Evolutionary conservation across 2,888 invertebrate genomes (phyloP).

Genomic region (Allacma fusca): DNA sequence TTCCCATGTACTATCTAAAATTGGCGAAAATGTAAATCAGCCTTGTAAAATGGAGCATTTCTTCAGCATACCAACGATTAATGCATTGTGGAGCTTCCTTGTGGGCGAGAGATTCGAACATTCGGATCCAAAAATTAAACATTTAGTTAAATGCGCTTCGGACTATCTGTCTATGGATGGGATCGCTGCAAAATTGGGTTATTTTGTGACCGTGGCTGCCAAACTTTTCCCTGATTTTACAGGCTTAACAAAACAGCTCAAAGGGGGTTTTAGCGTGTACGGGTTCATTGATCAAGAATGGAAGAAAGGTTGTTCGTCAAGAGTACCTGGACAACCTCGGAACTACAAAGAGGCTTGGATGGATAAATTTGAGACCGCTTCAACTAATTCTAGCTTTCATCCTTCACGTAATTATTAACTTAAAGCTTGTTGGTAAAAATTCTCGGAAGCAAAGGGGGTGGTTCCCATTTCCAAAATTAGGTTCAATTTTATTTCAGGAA

Average conservation of each 20-base stretch:
- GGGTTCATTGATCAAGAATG: not conserved
- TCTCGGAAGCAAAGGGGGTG: too few species aligned
- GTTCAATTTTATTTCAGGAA: not conserved
- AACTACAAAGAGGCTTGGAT: constrained; percentile 13
- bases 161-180: not conserved
- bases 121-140: not conserved
- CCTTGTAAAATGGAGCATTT: not conserved
- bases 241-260: not conserved
- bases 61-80: not conserved
- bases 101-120: not conserved
- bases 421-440: too few species aligned
- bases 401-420: not conserved
- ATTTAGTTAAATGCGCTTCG: not conserved
- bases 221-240: not conserved
- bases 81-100: not conserved
- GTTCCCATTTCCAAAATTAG: too few species aligned
- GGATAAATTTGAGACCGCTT: not conserved
- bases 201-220: not conserved
- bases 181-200: not conserved
- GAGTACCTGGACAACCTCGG: not conserved
- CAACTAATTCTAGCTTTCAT: not conserved
- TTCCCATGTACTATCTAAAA: not conserved
- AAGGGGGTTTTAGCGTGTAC: not conserved
- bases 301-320: not conserved
- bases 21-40: not conserved